phyloP scores from a whole-genome alignment of 2,113 vertebrate species.

The Mesitornis unicolor region DNA sequence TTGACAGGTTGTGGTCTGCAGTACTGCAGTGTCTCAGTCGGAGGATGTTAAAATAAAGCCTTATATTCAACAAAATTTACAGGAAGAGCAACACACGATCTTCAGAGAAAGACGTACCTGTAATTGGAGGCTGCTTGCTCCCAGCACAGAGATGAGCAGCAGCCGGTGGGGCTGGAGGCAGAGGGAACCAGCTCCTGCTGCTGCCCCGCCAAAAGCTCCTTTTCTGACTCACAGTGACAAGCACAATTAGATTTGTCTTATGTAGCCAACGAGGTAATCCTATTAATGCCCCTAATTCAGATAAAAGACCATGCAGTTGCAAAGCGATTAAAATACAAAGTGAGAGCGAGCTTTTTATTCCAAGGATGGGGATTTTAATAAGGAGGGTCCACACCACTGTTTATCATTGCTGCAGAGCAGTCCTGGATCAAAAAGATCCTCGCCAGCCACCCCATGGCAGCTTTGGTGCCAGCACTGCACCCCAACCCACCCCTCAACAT shows the following conservation, averaged over 20 bases:
- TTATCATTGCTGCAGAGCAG: too few species aligned
- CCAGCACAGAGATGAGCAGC: rapidly evolving
- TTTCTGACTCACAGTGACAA: not conserved
- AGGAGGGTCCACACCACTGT: too few species aligned
- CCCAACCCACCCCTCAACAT: rapidly evolving
- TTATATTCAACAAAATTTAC: rapidly evolving
- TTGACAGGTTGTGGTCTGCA: not conserved
- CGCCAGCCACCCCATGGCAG: rapidly evolving
- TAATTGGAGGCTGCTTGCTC: not conserved
- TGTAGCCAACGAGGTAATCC: not conserved
- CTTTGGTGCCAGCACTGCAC: rapidly evolving
- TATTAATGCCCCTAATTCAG: not conserved
- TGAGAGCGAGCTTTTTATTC: not conserved
- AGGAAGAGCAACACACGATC: rapidly evolving
- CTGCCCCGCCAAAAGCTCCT: not conserved
- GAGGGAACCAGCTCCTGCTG: too few species aligned
- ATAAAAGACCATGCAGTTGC: not conserved
- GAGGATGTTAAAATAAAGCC: not conserved
- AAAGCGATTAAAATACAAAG: not conserved
- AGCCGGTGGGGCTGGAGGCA: rapidly evolving
- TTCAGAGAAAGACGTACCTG: not conserved
- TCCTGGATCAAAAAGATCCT: not conserved
- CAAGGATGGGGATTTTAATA: not conserved
- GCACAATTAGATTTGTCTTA: not conserved
- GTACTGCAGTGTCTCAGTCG: not conserved